Evolutionary conservation across 2,797 vertebrate genomes (phyloP).

Genomic region (Lepus oiostolus): DNA sequence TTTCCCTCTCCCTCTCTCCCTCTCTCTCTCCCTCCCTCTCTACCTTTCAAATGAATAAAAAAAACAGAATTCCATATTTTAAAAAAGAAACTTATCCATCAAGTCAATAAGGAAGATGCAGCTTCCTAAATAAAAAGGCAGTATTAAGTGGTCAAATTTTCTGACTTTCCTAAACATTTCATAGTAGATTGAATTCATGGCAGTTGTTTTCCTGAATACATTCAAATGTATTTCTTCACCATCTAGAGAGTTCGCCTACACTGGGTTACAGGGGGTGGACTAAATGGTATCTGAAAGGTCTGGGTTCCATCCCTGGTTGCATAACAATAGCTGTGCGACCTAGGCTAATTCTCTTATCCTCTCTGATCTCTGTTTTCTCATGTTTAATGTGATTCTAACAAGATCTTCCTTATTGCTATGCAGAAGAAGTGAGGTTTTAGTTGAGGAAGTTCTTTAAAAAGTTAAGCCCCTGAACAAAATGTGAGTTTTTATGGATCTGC

Average conservation of each 20-base stretch:
- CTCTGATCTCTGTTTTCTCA: neutral
- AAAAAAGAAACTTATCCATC: slow-evolving; percentile 8
- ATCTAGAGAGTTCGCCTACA: neutral
- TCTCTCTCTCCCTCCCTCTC: too few species aligned
- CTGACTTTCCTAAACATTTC: neutral
- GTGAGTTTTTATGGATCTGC: neutral
- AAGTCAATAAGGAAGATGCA: slow-evolving; percentile 3
- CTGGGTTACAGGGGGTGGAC: neutral
- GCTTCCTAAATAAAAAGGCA: neutral
- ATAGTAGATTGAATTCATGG: neutral
- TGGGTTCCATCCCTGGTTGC: neutral
- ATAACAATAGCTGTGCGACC: neutral
- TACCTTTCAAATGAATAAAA: too few species aligned
- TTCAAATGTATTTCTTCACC: neutral
- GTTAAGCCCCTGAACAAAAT: slow-evolving; percentile 46
- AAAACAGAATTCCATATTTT: neutral
- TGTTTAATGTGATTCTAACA: neutral
- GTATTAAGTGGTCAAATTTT: neutral
- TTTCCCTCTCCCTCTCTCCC: too few species aligned
- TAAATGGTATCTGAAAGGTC: neutral
- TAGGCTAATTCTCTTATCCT: neutral
- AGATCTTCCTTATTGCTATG: neutral
- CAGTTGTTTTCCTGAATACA: neutral
- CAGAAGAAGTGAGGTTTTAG: neutral
- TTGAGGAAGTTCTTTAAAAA: slow-evolving; percentile 33